These are phyloP conservation scores for Climacteris rufus DNA, from an alignment of 2,113 vertebrate species.

Conservation along the genomic window DNA sequence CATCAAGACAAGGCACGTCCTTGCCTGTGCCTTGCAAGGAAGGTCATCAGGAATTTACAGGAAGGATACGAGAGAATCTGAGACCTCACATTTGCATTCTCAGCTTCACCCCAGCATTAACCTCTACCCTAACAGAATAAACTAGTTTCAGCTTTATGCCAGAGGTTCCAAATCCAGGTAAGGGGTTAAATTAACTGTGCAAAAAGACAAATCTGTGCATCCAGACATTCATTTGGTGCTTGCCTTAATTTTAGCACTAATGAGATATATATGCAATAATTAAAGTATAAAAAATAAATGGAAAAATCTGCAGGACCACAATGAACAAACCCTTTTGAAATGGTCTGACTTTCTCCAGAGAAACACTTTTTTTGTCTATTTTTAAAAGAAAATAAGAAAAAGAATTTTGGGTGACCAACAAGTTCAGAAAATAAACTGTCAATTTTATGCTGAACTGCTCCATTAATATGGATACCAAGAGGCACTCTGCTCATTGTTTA, in stretches of 20 bases:
- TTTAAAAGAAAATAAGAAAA: neutral
- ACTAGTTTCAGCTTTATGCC: neutral
- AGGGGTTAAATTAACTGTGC: neutral
- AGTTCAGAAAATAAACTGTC: neutral
- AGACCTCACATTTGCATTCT: neutral
- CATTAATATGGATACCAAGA: constrained; percentile 8
- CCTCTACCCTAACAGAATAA: neutral
- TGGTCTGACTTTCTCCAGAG: neutral
- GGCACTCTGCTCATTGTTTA: neutral
- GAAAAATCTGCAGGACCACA: neutral
- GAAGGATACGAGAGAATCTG: neutral
- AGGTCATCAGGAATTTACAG: neutral
- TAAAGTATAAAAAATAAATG: neutral
- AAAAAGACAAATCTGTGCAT: neutral
- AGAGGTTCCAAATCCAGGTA: neutral
- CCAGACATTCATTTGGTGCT: neutral
- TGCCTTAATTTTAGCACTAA: neutral
- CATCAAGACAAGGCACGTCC: neutral
- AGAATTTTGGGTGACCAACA: neutral
- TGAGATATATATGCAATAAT: neutral
- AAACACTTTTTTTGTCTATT: neutral
- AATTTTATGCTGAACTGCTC: neutral
- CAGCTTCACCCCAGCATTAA: neutral
- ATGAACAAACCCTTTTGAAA: neutral
- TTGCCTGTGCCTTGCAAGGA: neutral